phyloP scores from a whole-genome alignment of 2,113 vertebrate species.

The Brachypodius melanocephalos region DNA sequence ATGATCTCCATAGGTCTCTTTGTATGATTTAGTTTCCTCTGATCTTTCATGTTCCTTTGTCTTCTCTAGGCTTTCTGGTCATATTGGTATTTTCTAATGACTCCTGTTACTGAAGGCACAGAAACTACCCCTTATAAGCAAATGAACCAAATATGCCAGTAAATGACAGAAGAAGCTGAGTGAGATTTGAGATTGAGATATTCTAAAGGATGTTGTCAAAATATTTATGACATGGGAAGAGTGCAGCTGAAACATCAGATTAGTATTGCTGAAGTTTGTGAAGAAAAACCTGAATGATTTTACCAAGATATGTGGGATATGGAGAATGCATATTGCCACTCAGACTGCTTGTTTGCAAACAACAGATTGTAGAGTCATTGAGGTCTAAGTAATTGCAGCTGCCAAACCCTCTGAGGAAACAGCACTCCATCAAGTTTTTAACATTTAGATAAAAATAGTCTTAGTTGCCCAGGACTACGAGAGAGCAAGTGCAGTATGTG shows the following conservation, averaged over 20 bases:
- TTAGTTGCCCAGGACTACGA: neutral
- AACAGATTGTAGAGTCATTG: neutral
- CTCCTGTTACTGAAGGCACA: neutral
- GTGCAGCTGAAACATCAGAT: neutral
- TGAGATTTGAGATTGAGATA: neutral
- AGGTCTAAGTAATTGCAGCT: conserved; percentile 8
- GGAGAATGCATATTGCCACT: neutral
- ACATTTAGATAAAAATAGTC: neutral
- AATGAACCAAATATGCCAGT: neutral
- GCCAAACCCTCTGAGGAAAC: neutral
- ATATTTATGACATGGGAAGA: conserved; percentile 22
- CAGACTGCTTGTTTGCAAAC: neutral
- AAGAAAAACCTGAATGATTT: neutral
- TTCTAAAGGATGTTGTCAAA: conserved; percentile 22
- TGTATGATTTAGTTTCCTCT: neutral
- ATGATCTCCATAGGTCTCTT: neutral
- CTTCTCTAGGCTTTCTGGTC: neutral
- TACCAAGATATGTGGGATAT: neutral
- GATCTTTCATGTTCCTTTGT: neutral
- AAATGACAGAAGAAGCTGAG: neutral
- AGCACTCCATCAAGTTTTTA: neutral
- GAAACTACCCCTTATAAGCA: neutral
- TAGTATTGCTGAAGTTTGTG: neutral
- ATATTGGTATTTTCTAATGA: neutral
- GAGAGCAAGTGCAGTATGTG: neutral